Evolutionary conservation across 2,888 invertebrate genomes (phyloP).

Genomic region (Diarsia rubi): DNA sequence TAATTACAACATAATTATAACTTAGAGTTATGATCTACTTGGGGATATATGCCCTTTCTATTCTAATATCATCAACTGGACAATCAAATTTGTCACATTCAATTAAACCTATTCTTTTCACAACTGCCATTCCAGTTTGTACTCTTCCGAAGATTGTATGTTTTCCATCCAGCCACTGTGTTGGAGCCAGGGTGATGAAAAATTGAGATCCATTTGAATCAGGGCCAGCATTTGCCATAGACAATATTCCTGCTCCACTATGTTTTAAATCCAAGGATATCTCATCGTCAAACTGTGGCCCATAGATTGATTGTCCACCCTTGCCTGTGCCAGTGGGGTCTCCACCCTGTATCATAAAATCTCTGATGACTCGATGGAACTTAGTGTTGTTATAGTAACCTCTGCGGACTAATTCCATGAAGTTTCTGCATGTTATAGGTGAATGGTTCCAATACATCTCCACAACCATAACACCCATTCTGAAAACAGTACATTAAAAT

Average conservation of each 20-base stretch:
- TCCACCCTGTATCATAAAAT: constrained; percentile 98
- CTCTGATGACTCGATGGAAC: constrained; percentile 98
- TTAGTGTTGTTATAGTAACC: constrained; percentile 99
- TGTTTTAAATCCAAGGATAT: constrained; percentile 98
- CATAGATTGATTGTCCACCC: constrained; percentile 99
- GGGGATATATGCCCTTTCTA: constrained; percentile 89
- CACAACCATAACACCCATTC: constrained; percentile 97
- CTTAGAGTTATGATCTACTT: constrained; percentile 67
- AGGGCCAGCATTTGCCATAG: constrained; percentile 99
- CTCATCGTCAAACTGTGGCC: constrained; percentile 98
- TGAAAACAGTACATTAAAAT: constrained; percentile 78
- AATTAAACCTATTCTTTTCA: constrained; percentile 97
- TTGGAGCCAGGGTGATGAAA: constrained; percentile 98
- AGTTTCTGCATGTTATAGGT: constrained; percentile 99
- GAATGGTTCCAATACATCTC: constrained; percentile 99
- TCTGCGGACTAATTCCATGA: constrained; percentile 97
- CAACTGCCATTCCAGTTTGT: constrained; percentile 96
- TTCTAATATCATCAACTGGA: constrained; percentile 97
- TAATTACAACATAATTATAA: constrained; percentile 1
- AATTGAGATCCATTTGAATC: constrained; percentile 99
- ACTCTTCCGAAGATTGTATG: constrained; percentile 99
- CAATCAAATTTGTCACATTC: constrained; percentile 98
- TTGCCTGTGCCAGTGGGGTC: constrained; percentile 99
- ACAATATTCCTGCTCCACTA: constrained; percentile 96
- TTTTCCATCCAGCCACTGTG: constrained; percentile 99